Percentiles rank a stretch among this genome's conserved stretches.
Conservation (phyloP, 2,113 vertebrate genomes). For the Poeciliopsis turrubarensis region DNA sequence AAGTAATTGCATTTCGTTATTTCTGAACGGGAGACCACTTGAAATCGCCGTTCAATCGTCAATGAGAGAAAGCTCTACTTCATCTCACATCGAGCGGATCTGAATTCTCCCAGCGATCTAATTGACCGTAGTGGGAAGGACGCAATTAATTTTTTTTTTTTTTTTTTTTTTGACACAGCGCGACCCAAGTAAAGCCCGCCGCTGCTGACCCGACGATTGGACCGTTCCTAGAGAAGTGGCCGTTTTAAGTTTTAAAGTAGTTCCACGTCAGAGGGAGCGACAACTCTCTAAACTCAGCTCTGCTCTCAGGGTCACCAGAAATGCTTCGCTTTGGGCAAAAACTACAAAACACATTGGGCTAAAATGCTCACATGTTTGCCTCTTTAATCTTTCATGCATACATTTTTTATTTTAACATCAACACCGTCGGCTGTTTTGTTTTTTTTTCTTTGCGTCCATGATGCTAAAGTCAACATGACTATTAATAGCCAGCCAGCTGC, state of each 20-base stretch:
- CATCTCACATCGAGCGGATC: conserved; percentile 36
- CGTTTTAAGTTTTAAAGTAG: conserved; percentile 23
- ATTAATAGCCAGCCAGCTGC: conserved; percentile 22
- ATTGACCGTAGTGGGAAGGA: conserved; percentile 35
- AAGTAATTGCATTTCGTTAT: not conserved
- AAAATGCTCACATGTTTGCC: conserved; percentile 28
- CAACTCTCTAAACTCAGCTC: conserved; percentile 57
- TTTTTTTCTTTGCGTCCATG: not conserved
- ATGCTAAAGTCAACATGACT: conserved; percentile 8
- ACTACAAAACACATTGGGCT: conserved; percentile 35
- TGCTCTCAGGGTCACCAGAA: conserved; percentile 44
- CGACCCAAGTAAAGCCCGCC: conserved; percentile 32
- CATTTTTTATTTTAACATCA: not conserved
- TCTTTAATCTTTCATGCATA: conserved; percentile 22
- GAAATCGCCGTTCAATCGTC: conserved; percentile 8
- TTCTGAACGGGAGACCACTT: conserved; percentile 22
- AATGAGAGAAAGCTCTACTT: conserved; percentile 11
- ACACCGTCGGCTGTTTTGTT: not conserved
- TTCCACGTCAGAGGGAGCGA: conserved; percentile 37
- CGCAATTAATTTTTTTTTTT: conserved; percentile 13
- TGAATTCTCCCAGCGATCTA: conserved; percentile 45
- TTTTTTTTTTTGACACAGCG: not conserved
- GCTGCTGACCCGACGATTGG: conserved; percentile 21
- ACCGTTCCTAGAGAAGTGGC: conserved; percentile 27
- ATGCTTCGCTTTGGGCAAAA: conserved; percentile 43